Percentiles rank a stretch among this genome's conserved stretches.
Conservation (phyloP, 2,113 vertebrate species). For the Labeo rohita region DNA sequence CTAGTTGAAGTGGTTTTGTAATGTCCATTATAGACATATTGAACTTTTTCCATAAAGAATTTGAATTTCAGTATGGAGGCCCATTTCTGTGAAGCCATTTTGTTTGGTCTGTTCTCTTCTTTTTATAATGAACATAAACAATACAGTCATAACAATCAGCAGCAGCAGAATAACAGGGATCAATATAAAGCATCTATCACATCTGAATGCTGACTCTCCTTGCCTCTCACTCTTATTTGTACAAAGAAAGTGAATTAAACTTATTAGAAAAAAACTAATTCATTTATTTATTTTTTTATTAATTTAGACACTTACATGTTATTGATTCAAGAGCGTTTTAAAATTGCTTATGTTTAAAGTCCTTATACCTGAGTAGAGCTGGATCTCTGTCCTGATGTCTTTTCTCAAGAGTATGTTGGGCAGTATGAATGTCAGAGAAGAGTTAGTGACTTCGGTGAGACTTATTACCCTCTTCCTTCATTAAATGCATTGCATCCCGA, state of each 20-base stretch:
- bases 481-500: too few relatives aligned
- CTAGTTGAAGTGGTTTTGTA: too few relatives aligned
- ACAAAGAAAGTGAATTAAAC: neutral
- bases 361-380: slow-evolving; percentile 50
- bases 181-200: neutral
- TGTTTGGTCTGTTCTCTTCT: neutral
- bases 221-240: neutral
- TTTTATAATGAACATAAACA: neutral
- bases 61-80: neutral
- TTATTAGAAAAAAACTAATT: too few relatives aligned
- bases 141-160: neutral
- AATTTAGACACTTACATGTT: neutral
- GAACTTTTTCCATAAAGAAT: too few relatives aligned
- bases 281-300: too few relatives aligned
- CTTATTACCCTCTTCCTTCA: too few relatives aligned
- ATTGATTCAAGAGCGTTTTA: slow-evolving; percentile 4
- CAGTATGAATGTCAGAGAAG: slow-evolving; percentile 56
- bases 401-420: slow-evolving; percentile 52
- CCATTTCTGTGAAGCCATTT: neutral
- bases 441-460: slow-evolving; percentile 25
- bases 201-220: neutral
- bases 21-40: too few relatives aligned
- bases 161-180: neutral
- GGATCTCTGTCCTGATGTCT: slow-evolving; percentile 57
- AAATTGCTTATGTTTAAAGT: neutral